Evolutionary conservation across 2,113 vertebrate species (phyloP).

Genomic region (Podarcis muralis): DNA sequence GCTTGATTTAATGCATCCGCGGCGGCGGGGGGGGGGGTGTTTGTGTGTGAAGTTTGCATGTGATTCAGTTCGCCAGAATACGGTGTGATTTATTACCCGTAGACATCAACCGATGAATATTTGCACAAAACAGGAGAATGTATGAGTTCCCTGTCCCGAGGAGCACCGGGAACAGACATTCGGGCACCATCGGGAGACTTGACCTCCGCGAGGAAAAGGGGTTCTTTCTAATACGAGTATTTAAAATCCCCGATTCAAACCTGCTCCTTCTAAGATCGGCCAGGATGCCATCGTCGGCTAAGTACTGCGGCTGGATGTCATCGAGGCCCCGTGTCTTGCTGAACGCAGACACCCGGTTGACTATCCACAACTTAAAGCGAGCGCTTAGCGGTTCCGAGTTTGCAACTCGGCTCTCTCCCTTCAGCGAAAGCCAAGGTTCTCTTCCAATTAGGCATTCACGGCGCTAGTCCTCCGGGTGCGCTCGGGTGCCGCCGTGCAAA

Average conservation of each 20-base stretch:
- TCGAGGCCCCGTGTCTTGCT: background rate
- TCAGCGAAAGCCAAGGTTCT: no score
- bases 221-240: no score
- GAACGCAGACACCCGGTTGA: background rate
- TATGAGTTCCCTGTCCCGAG: background rate
- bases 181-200: background rate
- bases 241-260: no score
- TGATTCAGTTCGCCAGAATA: background rate
- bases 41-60: background rate
- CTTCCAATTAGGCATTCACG: background rate
- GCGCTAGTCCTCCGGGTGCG: background rate
- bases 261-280: background rate
- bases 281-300: background rate
- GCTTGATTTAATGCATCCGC: background rate
- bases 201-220: no score
- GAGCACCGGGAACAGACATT: background rate
- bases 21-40: accelerated
- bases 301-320: background rate
- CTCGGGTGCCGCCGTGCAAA: no score
- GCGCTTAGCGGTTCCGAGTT: no score
- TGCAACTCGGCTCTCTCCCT: no score
- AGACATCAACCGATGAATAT: background rate
- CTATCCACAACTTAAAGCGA: background rate
- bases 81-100: background rate
- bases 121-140: background rate